Conservation (phyloP, 2,888 invertebrate genomes). For the Harpalus rubripes region DNA sequence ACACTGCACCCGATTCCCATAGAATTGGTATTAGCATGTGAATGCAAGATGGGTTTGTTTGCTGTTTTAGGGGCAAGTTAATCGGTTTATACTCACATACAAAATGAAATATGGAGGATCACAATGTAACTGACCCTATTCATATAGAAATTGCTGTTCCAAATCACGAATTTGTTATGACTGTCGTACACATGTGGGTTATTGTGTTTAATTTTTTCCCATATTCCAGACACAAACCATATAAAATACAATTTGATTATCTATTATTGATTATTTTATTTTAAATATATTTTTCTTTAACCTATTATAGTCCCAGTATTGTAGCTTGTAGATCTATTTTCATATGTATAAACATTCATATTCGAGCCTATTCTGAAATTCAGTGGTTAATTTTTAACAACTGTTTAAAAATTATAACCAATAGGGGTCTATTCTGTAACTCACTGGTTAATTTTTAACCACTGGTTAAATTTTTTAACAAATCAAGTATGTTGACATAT, state of each 20-base stretch:
- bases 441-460: no score
- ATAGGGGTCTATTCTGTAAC: no score
- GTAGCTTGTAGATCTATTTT: no score
- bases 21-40: background rate
- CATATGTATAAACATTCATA: no score
- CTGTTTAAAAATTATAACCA: no score
- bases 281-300: no score
- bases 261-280: no score
- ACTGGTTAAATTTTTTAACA: no score
- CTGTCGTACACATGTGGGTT: background rate
- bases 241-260: background rate
- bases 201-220: background rate
- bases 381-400: no score
- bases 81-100: constrained; percentile 10
- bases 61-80: constrained; percentile 21
- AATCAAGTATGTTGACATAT: no score
- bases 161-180: constrained; percentile 3
- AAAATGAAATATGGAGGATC: background rate
- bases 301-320: no score
- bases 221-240: background rate
- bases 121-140: background rate
- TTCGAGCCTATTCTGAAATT: no score
- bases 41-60: constrained; percentile 9
- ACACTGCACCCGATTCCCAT: constrained; percentile 14
- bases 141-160: background rate